phyloP scores from a whole-genome alignment of 2,113 vertebrate species.

The Carettochelys insculpta region DNA sequence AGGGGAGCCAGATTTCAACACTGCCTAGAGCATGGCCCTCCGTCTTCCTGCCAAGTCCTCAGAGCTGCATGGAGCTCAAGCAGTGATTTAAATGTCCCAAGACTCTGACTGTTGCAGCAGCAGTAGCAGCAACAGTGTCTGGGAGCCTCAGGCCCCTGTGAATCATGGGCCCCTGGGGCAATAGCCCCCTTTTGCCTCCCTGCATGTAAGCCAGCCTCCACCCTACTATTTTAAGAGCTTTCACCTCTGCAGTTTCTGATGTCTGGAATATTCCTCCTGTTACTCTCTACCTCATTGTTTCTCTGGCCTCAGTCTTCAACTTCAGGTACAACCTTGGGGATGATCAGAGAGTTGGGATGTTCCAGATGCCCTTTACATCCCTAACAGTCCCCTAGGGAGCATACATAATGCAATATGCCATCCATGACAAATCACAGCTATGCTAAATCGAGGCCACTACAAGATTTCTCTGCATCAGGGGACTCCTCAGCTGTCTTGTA shows the following conservation, averaged over 20 bases:
- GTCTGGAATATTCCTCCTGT: not conserved
- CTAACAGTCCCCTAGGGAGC: not conserved
- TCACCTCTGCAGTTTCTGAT: not conserved
- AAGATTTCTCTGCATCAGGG: not conserved
- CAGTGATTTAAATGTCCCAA: too few species aligned
- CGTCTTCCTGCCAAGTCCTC: too few species aligned
- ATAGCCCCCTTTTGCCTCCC: too few species aligned
- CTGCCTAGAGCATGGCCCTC: too few species aligned
- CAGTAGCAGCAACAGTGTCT: too few species aligned
- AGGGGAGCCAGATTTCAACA: too few species aligned
- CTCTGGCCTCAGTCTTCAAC: not conserved
- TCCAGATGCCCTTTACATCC: not conserved
- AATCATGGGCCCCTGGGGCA: too few species aligned
- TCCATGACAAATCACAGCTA: not conserved
- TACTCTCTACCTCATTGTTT: not conserved
- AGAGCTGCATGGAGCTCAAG: too few species aligned
- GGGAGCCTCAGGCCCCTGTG: too few species aligned
- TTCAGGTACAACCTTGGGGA: not conserved
- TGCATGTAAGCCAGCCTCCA: too few species aligned
- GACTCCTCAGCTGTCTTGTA: not conserved
- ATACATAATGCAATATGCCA: not conserved
- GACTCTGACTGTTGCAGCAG: too few species aligned
- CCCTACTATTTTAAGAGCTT: not conserved
- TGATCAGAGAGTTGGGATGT: not conserved
- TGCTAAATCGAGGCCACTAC: not conserved